Percentiles rank a stretch among this genome's conserved stretches.
phyloP scores from a whole-genome alignment of 2,888 invertebrate genomes.

The Listrodromus nycthemerus region DNA sequence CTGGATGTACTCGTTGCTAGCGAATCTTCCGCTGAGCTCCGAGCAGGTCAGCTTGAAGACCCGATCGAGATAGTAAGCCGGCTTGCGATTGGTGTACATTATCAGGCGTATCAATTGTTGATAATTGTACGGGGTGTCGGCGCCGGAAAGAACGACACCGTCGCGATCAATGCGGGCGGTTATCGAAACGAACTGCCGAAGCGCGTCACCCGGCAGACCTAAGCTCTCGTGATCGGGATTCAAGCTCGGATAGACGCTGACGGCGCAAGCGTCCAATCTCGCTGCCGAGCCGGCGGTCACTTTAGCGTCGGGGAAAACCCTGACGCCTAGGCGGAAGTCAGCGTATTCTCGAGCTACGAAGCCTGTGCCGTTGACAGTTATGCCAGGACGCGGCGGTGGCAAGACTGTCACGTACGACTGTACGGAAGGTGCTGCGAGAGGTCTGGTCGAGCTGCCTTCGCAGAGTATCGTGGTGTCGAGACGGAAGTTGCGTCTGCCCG shows the following conservation, averaged over 20 bases:
- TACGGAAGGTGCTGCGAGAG: slow-evolving; percentile 90
- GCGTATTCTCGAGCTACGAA: slow-evolving; percentile 94
- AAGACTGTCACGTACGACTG: slow-evolving; percentile 95
- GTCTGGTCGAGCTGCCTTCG: slow-evolving; percentile 91
- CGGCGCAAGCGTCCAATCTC: slow-evolving; percentile 96
- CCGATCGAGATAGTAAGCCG: slow-evolving; percentile 97
- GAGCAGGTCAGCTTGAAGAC: slow-evolving; percentile 98
- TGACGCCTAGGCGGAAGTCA: slow-evolving; percentile 93
- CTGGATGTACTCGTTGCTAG: slow-evolving; percentile 97
- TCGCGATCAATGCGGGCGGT: slow-evolving; percentile 95
- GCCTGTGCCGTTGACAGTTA: slow-evolving; percentile 92
- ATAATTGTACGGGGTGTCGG: slow-evolving; percentile 92
- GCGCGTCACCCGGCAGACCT: slow-evolving; percentile 89
- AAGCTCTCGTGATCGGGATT: slow-evolving; percentile 98
- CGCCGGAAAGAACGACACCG: slow-evolving; percentile 92
- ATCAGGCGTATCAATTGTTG: slow-evolving; percentile 92
- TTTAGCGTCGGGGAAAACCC: slow-evolving; percentile 94
- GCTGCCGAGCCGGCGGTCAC: slow-evolving; percentile 87
- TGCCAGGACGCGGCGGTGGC: slow-evolving; percentile 93
- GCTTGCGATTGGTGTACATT: slow-evolving; percentile 97
- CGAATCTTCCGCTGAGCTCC: slow-evolving; percentile 94
- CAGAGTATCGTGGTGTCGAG: slow-evolving; percentile 91
- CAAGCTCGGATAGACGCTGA: slow-evolving; percentile 97
- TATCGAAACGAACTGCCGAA: slow-evolving; percentile 90
- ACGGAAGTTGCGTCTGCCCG: slow-evolving; percentile 95